Evolutionary conservation across 1,140 invertebrate genomes (phyloP).

Genomic region (Panulirus ornatus): DNA sequence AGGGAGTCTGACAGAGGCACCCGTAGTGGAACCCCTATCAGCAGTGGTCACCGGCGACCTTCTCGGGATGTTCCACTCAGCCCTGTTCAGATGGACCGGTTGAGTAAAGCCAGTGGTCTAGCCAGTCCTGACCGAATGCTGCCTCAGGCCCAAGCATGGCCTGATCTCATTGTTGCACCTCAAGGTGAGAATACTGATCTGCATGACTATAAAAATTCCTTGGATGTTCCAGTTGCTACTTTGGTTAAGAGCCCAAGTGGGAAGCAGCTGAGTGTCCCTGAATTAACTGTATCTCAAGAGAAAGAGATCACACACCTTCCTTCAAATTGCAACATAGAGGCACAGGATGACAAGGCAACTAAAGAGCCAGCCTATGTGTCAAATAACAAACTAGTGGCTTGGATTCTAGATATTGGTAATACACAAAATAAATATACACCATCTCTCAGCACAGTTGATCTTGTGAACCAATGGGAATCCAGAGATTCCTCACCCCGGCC

Average conservation of each 20-base stretch:
- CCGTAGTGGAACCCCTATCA: slow-evolving; percentile 8
- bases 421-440: not conserved
- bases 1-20: slow-evolving; percentile 35
- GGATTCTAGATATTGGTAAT: slow-evolving; percentile 65
- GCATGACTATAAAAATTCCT: slow-evolving; percentile 40
- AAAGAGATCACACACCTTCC: not conserved
- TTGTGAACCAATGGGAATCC: slow-evolving; percentile 62
- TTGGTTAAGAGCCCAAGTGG: slow-evolving; percentile 66
- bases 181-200: slow-evolving; percentile 36
- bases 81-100: slow-evolving; percentile 37
- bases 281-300: slow-evolving; percentile 33
- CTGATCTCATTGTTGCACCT: slow-evolving; percentile 61
- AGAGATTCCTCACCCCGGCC: slow-evolving; percentile 24
- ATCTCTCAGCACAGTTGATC: slow-evolving; percentile 31
- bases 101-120: slow-evolving; percentile 2
- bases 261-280: slow-evolving; percentile 46
- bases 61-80: slow-evolving; percentile 66
- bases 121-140: slow-evolving; percentile 12
- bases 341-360: not conserved
- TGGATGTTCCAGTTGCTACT: slow-evolving; percentile 56
- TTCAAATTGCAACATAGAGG: not conserved
- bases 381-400: slow-evolving; percentile 56
- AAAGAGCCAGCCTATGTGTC: slow-evolving; percentile 20
- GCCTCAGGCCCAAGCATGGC: slow-evolving; percentile 50
- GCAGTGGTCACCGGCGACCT: slow-evolving; percentile 37